Conservation (phyloP, 2,888 invertebrate species). For the Physocephala rufipes region DNA sequence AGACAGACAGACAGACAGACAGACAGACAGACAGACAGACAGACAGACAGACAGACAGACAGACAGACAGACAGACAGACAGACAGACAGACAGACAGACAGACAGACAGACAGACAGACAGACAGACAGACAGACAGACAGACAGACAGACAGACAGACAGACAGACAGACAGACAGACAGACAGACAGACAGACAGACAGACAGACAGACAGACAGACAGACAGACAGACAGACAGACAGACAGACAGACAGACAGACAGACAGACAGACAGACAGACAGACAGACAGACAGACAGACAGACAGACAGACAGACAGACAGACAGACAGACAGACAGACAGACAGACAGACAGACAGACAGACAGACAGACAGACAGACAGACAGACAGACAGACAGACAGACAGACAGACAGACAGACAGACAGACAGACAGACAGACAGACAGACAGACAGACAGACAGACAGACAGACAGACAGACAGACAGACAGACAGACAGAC, state of each 20-base stretch:
- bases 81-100: slow-evolving; percentile 1
- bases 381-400: slow-evolving; percentile 1
- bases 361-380: no score
- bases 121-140: slow-evolving; percentile 1
- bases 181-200: slow-evolving; percentile 1
- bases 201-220: background rate
- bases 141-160: slow-evolving; percentile 1
- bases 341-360: background rate
- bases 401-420: background rate
- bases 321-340: slow-evolving; percentile 1
- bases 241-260: slow-evolving; percentile 1
- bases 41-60: slow-evolving; percentile 1
- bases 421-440: background rate
- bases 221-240: background rate
- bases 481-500: background rate
- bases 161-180: slow-evolving; percentile 1
- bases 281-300: slow-evolving; percentile 1
- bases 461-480: background rate
- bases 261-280: slow-evolving; percentile 1
- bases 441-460: background rate
- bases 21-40: slow-evolving; percentile 1
- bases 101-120: slow-evolving; percentile 1
- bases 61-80: slow-evolving; percentile 1
- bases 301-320: slow-evolving; percentile 1
- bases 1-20: slow-evolving; percentile 1